Conservation (phyloP, 2,797 vertebrate species). For the Hipposideros larvatus region DNA sequence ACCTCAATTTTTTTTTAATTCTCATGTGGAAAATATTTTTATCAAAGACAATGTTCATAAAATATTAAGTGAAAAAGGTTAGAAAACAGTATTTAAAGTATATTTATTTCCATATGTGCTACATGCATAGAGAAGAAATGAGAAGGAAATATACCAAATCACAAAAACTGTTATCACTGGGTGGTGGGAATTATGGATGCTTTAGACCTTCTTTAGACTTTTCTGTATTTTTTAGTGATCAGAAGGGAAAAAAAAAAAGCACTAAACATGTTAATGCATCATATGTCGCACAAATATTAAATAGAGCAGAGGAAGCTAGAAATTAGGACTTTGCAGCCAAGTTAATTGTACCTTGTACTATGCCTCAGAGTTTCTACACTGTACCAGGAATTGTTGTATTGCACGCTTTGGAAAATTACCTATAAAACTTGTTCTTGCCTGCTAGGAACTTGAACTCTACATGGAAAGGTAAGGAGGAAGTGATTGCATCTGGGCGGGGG, state of each 20-base stretch:
- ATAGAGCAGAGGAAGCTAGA: not conserved
- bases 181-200: not conserved
- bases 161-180: not conserved
- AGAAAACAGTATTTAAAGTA: not conserved
- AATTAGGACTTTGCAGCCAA: not conserved
- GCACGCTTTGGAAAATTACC: not conserved
- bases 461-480: not conserved
- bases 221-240: conserved; percentile 13
- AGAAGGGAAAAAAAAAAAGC: not conserved
- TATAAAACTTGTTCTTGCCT: conserved; percentile 55
- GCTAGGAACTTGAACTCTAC: conserved; percentile 55
- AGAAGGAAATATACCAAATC: conserved; percentile 15
- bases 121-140: not conserved
- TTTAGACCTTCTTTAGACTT: conserved; percentile 3
- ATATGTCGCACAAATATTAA: not conserved
- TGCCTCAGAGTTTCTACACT: conserved; percentile 43
- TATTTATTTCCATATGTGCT: not conserved
- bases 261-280: not conserved
- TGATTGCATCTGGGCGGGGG: not conserved
- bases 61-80: conserved; percentile 26
- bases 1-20: not conserved
- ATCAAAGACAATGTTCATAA: conserved; percentile 44
- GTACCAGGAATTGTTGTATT: not conserved
- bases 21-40: conserved; percentile 23
- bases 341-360: not conserved